Base-by-base conservation (phyloP, 2,888 invertebrate species). In the Cosmorhoe ocellata region DNA sequence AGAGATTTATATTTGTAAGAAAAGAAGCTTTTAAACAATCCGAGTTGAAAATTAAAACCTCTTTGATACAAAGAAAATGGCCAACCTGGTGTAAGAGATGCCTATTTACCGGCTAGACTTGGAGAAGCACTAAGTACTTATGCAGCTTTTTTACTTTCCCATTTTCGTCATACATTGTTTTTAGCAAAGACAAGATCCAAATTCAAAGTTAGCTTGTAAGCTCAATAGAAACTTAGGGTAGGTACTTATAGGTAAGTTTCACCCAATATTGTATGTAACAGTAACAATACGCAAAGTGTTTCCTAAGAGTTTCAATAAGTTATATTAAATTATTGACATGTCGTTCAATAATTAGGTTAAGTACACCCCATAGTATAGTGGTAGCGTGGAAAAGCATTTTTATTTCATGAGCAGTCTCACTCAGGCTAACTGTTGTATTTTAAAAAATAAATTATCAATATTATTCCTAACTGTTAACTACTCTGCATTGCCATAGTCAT, bases 1-100 rank as follows among this genome's bases (percentile, higher is more conserved):
- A 6, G 43, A 59, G 64, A 61, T 65, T 59, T 63, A 64, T 67
- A 51, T 67, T 39, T 32, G 37, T 50, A 33, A 51, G 51, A 37
- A 51, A 50, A 56, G 10, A 38, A 32, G 49, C 46, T 49, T 52
- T 56, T 41, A 54, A 59, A 40, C 47, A 46, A 44, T 39, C 38
- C 22, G 14, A 46, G 43, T 31, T 53, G 27, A 51, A 60, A 59
- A 59, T 61, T 59, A 42, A 67, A 64, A 64, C 50, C 45, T 56
- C 55, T 53, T 57, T 56, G 50, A 46, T 46, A 59, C 51, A 59
- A 61, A 59, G 56, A 51, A 45, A 54, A 52, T 45, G 22, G 24
- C 36, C 32, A 41, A 31, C 38, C 36, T 33, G n/a, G 31, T 47
- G 43, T 51, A 58, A 56, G 55, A 49, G 42, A 48, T 42, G 36